Conservation (phyloP, 2,888 invertebrate genomes). For the Tetanocera ferruginea region DNA sequence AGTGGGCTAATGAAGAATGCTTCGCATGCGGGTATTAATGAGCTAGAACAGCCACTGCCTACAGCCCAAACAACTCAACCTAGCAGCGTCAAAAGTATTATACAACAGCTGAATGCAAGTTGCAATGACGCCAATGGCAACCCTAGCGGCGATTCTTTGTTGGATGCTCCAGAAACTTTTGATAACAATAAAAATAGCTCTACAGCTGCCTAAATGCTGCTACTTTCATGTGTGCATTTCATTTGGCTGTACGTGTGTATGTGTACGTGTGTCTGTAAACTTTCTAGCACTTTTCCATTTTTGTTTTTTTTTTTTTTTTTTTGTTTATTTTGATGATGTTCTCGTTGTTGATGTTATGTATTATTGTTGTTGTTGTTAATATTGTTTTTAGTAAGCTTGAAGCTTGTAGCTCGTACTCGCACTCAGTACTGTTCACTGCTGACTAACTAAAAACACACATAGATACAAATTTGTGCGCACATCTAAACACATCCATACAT, state of each 20-base stretch:
- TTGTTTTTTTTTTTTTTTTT: neutral
- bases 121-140: conserved; percentile 52
- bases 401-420: conserved; percentile 7
- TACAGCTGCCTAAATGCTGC: conserved; percentile 26
- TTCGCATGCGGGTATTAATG: conserved; percentile 35
- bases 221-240: conserved; percentile 54
- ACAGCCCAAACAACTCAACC: neutral
- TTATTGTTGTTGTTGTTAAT: conserved; percentile 43
- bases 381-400: conserved; percentile 31
- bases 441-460: neutral
- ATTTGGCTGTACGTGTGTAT: conserved; percentile 28
- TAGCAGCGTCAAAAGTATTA: conserved; percentile 59
- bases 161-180: neutral
- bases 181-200: neutral
- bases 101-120: conserved; percentile 59
- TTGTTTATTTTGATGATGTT: conserved; percentile 1
- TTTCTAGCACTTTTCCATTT: neutral
- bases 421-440: conserved; percentile 12
- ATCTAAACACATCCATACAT: neutral
- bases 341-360: conserved; percentile 30
- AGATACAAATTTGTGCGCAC: neutral
- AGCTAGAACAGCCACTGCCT: neutral
- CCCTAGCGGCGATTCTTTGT: conserved; percentile 2
- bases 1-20: conserved; percentile 79
- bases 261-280: neutral